Conservation (phyloP, 2,113 vertebrate genomes). For the Brachionichthys hirsutus region DNA sequence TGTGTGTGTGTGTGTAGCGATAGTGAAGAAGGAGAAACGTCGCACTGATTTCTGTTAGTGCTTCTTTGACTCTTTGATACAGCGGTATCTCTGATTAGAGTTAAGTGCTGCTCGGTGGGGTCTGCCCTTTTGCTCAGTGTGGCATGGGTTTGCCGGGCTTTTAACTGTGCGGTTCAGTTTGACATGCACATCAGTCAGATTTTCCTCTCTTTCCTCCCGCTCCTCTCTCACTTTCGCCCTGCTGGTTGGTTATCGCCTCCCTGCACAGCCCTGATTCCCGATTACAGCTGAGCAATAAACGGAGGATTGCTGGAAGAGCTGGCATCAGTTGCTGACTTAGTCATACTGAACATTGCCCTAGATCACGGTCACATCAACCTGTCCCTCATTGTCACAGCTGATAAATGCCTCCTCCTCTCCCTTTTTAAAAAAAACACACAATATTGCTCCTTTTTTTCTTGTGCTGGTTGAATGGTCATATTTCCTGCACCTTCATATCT, state of each 20-base stretch:
- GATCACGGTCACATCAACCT: conserved; percentile 42
- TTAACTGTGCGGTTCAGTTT: conserved; percentile 22
- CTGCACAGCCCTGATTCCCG: conserved; percentile 22
- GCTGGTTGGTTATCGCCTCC: conserved; percentile 35
- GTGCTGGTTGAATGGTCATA: too few relatives aligned
- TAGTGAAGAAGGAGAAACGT: conserved; percentile 14
- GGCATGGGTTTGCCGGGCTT: conserved; percentile 10
- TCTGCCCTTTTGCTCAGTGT: conserved; percentile 33
- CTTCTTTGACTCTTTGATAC: conserved; percentile 48
- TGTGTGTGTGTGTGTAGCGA: conserved; percentile 18
- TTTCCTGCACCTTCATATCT: too few relatives aligned
- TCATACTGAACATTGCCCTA: conserved; percentile 26
- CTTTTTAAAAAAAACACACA: too few relatives aligned
- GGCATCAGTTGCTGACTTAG: conserved; percentile 39
- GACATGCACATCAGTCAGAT: conserved; percentile 17
- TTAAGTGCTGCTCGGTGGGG: conserved; percentile 19
- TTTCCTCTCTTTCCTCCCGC: not conserved
- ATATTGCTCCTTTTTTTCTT: too few relatives aligned
- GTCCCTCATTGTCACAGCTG: conserved; percentile 19
- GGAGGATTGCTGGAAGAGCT: conserved; percentile 23
- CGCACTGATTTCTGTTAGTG: conserved; percentile 35
- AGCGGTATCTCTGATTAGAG: conserved; percentile 41
- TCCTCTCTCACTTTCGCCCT: conserved; percentile 15
- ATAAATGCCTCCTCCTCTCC: too few relatives aligned
- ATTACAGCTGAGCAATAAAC: conserved; percentile 37